Base-by-base conservation (phyloP, 35 echinoderm and acorn worm genomes). In the Strongylocentrotus purpuratus region DNA sequence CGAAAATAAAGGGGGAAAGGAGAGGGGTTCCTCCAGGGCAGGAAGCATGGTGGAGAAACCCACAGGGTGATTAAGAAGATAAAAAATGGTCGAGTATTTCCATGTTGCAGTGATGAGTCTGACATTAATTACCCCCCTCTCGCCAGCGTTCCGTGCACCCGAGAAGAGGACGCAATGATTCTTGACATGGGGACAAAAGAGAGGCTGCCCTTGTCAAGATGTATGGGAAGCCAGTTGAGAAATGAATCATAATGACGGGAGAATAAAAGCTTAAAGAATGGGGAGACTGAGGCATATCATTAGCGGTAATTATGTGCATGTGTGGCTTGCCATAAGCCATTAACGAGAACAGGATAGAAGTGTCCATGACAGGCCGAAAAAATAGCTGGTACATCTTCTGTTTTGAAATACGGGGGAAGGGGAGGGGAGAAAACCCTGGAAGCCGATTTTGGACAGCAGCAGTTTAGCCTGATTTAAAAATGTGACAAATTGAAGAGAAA, bases 61-160 rank as follows among this genome's bases (percentile, higher is more conserved):
- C 48, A 46, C 33, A 10, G 91, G 91, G 91, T 93, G 91, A 93
- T 93, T 47, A 93, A 31, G 48, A 93, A 25, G 91, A 58, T 58
- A 58, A 93, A 41, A 41, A 58, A 46, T 47, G 91, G 91, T 28
- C 4, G 17, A 58, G 91, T 93, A 32, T 47, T 55, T 93, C 31
- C 45, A 33, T 93, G 45, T 93, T 93, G n/a, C 18, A 13, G 48
- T 47, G 91, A 47, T 31, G 91, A 17, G 46, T 31, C 91, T 93
- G 91, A 93, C 91, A 58, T 93, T 93, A 93, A 93, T 93, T 93
- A 93, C 91, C 91, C 91, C 91, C 91, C 91, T 58, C 91, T 89
- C 31, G 32, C 87, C 33, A 10, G 87, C 13, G 87, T 89, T 89
- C 45, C 14, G 87, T 32, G 15, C 87, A 46, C 48, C 11, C 14